These are phyloP conservation scores for Sarcoramphus papa DNA, from an alignment of 2,797 vertebrate genomes.

Conservation along the genomic window DNA sequence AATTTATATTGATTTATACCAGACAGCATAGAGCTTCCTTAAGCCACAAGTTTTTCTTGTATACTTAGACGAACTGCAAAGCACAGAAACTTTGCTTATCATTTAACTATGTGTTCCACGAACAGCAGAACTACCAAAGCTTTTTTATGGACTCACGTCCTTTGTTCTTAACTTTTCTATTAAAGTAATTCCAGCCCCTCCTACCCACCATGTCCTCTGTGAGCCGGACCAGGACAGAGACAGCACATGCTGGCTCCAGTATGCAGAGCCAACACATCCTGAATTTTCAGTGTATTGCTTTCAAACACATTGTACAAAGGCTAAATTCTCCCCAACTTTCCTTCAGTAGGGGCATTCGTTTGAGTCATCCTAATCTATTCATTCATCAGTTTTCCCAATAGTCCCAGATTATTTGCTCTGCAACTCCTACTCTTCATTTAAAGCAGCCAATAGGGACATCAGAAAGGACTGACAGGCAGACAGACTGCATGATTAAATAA, in stretches of 20 bases:
- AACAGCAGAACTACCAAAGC: not conserved
- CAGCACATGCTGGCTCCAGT: not conserved
- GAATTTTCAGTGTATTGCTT: not conserved
- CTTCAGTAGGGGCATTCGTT: not conserved
- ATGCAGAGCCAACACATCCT: not conserved
- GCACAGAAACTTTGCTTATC: not conserved
- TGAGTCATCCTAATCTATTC: not conserved
- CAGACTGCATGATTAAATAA: not conserved
- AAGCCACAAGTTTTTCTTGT: not conserved
- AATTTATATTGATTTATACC: not conserved
- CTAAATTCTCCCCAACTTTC: not conserved
- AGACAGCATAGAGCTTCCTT: not conserved
- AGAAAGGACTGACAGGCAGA: not conserved
- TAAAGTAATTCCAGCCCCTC: not conserved
- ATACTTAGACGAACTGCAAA: not conserved
- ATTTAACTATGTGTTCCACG: not conserved
- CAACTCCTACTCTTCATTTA: not conserved
- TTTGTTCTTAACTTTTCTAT: not conserved
- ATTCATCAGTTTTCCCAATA: not conserved
- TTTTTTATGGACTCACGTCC: not conserved
- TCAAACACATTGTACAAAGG: not conserved
- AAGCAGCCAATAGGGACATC: not conserved
- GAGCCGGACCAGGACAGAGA: not conserved
- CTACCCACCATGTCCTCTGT: not conserved
- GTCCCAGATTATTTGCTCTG: not conserved